These are phyloP conservation scores for Noctua pronuba DNA, from an alignment of 2,888 invertebrate species.

Conservation along the genomic window DNA sequence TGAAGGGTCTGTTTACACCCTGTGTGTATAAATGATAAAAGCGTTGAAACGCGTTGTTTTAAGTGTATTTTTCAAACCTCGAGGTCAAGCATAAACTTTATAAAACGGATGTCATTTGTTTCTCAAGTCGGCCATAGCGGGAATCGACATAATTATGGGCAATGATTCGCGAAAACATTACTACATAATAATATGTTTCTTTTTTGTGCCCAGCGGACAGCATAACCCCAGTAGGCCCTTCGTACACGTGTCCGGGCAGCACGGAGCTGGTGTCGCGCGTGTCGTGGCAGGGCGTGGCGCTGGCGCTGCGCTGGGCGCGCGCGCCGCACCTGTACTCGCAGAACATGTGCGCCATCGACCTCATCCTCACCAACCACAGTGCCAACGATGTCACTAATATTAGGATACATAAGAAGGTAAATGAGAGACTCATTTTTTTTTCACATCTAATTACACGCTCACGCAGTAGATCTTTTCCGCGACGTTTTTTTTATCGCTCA, in stretches of 20 bases:
- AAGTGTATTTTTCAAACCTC: too few relatives aligned
- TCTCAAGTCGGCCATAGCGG: too few relatives aligned
- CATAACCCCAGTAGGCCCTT: slow-evolving; percentile 88
- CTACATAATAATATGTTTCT: too few relatives aligned
- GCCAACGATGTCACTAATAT: slow-evolving; percentile 92
- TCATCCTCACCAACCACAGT: slow-evolving; percentile 94
- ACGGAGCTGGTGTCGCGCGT: slow-evolving; percentile 93
- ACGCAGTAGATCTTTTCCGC: neutral
- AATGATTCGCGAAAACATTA: too few relatives aligned
- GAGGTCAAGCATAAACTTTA: too few relatives aligned
- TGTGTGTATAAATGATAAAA: too few relatives aligned
- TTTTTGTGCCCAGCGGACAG: slow-evolving; percentile 66
- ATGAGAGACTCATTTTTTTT: neutral
- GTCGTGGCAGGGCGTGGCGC: slow-evolving; percentile 92
- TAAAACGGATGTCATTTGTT: too few relatives aligned
- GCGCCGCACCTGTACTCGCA: slow-evolving; percentile 95
- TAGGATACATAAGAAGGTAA: slow-evolving; percentile 93
- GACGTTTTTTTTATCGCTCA: neutral
- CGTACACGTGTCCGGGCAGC: slow-evolving; percentile 69
- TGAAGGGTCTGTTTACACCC: too few relatives aligned
- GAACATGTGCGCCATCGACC: slow-evolving; percentile 95
- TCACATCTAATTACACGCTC: neutral
- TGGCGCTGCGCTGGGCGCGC: slow-evolving; percentile 92
- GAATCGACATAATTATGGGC: too few relatives aligned
- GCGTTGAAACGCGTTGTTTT: too few relatives aligned